These are phyloP conservation scores for Tetraodon nigroviridis DNA, from an alignment of 2,113 vertebrate genomes.

Conservation along the genomic window DNA sequence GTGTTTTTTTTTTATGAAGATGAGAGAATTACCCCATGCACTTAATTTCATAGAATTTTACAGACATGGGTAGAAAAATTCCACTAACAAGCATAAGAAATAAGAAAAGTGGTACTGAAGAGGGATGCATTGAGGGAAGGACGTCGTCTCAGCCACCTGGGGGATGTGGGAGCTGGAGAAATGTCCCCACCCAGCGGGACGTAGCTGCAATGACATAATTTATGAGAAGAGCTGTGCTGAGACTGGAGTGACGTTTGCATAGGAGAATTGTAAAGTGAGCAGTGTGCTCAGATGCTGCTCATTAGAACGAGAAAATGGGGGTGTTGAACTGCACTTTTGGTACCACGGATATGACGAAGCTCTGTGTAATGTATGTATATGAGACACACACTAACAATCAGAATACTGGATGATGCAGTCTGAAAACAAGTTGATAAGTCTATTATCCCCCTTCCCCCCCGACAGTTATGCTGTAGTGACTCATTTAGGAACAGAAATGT, in stretches of 20 bases:
- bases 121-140: constrained; percentile 11
- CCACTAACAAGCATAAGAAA: constrained; percentile 47
- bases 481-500: constrained; percentile 60
- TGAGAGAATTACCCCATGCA: constrained; percentile 68
- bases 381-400: constrained; percentile 72
- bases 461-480: constrained; percentile 69
- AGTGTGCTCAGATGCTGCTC: constrained; percentile 68
- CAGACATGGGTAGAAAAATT: constrained; percentile 50
- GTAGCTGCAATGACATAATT: constrained; percentile 50
- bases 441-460: constrained; percentile 58
- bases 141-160: constrained; percentile 26
- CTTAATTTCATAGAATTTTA: constrained; percentile 61
- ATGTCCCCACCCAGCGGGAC: constrained; percentile 50
- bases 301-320: constrained; percentile 38
- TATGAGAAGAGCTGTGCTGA: constrained; percentile 28
- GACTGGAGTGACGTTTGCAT: constrained; percentile 15
- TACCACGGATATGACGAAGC: constrained; percentile 72
- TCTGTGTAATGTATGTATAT: constrained; percentile 69
- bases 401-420: constrained; percentile 72
- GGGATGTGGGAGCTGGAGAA: constrained; percentile 48
- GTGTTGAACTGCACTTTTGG: constrained; percentile 77
- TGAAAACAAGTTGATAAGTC: constrained; percentile 50
- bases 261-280: constrained; percentile 59
- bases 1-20: constrained; percentile 46
- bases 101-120: constrained; percentile 59